Base-by-base conservation (phyloP, 2,888 invertebrate species). In the Archips xylosteana region DNA sequence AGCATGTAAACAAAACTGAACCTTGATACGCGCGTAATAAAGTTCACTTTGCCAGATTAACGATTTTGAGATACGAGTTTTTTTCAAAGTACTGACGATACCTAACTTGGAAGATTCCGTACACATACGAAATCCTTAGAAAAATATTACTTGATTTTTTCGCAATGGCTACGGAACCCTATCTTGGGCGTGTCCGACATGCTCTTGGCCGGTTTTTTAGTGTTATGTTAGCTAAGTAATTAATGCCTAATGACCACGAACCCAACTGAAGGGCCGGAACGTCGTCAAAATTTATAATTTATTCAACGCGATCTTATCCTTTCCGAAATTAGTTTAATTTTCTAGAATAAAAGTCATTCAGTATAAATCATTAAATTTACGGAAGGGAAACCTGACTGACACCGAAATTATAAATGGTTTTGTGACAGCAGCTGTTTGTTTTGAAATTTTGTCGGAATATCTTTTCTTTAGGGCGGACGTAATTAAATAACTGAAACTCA, bases 401-500 rank as follows among this genome's bases (percentile, higher is more conserved):
- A 36, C 36, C 36, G 36, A 62, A 10, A 34, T 51, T 65, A 51
- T 51, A 65, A 54, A 65, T 9, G 49, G 13, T 9, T 65, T 65
- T 67, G 67, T 62, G 12, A 51, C 51, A 65, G 61, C 51, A 65
- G 61, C 54, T 67, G 36, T 36, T 67, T 62, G 67, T 47, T 72
- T 57, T 45, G 3, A 62, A 72, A 62, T 63, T 68, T 4, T 57
- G 57, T 68, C 42, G 2, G 66, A 32, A 51, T 54, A 67, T 67
- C 39, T 39, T 57, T 15, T 23, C 47, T 9, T 8, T 51, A 3
- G n/a, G n/a, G 8, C 10, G 9, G 66, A 45, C 15, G 6, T 57
- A 47, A 70, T 70, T 64, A 64, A 63, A 63, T 67, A 72, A 68
- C 47, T 51, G 62, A 66, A 72, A 45, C 51, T 2, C 47, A 59